Evolutionary conservation across 2,888 invertebrate species (phyloP).

Genomic region (Drosophila atroscutellata): DNA sequence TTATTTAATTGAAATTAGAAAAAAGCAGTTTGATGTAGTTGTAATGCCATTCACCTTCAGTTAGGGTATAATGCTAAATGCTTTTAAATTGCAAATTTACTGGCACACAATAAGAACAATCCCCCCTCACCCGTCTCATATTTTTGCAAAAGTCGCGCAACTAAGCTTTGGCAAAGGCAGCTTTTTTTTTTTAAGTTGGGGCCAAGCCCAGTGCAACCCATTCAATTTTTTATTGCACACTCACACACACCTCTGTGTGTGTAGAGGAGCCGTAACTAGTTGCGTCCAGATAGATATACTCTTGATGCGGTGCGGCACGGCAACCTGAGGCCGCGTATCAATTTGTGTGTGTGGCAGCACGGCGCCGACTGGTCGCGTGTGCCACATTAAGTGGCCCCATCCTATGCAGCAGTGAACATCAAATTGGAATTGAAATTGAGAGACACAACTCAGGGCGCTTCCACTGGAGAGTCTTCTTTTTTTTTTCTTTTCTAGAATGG

Average conservation of each 20-base stretch:
- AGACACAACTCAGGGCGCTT: constrained; percentile 27
- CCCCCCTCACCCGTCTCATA: background rate
- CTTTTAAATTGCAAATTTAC: constrained; percentile 19
- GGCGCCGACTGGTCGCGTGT: constrained; percentile 72
- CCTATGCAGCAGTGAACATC: constrained; percentile 38
- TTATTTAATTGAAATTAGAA: background rate
- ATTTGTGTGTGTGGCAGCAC: constrained; percentile 50
- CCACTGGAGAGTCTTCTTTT: constrained; percentile 11
- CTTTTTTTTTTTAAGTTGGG: constrained; percentile 9
- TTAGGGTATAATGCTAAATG: background rate
- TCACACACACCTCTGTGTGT: constrained; percentile 8
- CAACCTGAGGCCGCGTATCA: constrained; percentile 79
- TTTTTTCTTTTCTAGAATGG: constrained; percentile 29
- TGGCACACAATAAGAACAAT: constrained; percentile 10
- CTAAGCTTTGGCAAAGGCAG: constrained; percentile 6
- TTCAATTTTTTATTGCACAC: constrained; percentile 16
- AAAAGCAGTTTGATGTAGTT: background rate
- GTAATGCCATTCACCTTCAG: background rate
- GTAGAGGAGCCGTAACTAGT: background rate
- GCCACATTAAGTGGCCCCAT: constrained; percentile 75
- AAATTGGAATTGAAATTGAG: constrained; percentile 37
- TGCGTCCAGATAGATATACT: constrained; percentile 13
- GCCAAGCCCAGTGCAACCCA: constrained; percentile 41
- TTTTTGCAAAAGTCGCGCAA: constrained; percentile 13
- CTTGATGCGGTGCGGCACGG: constrained; percentile 38